Evolutionary conservation across 2,113 vertebrate genomes (phyloP).

Genomic region (Bucco capensis): DNA sequence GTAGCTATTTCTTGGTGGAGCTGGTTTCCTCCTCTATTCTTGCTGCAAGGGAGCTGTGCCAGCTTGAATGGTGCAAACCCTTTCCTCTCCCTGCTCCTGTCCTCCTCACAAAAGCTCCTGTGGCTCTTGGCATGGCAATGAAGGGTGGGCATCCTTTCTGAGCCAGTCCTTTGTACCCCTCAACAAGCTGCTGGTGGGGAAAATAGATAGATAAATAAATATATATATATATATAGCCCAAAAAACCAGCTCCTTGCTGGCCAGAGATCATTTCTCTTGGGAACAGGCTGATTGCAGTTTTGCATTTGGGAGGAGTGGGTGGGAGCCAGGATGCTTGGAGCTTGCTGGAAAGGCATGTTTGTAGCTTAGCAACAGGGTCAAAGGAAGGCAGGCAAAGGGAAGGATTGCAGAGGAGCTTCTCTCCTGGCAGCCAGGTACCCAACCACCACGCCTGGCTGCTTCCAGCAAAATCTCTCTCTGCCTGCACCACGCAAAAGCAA

Average conservation of each 20-base stretch:
- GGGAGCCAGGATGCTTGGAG: conserved; percentile 38
- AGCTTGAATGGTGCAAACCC: not conserved
- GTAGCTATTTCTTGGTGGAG: not conserved
- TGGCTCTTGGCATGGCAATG: fast-evolving
- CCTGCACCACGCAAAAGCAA: not conserved
- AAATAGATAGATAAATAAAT: too few species aligned
- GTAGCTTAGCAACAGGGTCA: conserved; percentile 73
- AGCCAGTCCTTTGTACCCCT: not conserved
- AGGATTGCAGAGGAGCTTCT: conserved; percentile 10
- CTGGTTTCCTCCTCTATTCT: conserved; percentile 14
- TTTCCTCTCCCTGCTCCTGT: not conserved
- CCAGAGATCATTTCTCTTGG: not conserved
- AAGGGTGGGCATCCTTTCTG: not conserved
- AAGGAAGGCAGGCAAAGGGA: conserved; percentile 48
- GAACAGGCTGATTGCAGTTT: conserved; percentile 16
- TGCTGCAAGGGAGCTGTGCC: not conserved
- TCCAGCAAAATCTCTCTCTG: not conserved
- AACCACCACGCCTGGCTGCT: not conserved
- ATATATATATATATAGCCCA: too few species aligned
- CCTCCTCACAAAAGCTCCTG: not conserved
- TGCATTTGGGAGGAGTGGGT: not conserved
- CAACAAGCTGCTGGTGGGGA: not conserved
- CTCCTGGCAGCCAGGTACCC: conserved; percentile 34
- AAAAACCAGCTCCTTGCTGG: not conserved
- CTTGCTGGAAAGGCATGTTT: conserved; percentile 45